A percentile compares a stretch with the other conserved stretches of the same genome.
These are phyloP conservation scores for Aphidoletes aphidimyza DNA, from an alignment of 2,888 invertebrate species.

Conservation along the genomic window DNA sequence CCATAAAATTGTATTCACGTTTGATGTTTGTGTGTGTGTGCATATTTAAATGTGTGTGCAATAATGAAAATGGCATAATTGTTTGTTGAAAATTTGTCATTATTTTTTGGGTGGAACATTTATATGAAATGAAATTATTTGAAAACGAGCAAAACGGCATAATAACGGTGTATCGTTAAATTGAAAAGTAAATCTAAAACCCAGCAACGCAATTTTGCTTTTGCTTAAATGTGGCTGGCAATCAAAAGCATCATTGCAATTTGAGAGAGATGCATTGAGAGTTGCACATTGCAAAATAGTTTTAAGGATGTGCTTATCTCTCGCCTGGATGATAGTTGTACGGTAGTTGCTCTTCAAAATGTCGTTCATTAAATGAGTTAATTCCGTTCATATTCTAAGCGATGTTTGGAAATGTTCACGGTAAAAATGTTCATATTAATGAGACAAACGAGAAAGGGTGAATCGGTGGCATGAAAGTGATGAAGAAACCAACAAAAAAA, in stretches of 20 bases:
- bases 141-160: background rate
- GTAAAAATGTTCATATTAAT: background rate
- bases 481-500: too few relatives aligned
- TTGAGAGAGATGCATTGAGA: background rate
- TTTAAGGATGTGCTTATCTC: conserved; percentile 37
- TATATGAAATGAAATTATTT: conserved; percentile 12
- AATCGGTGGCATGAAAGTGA: too few relatives aligned
- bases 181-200: too few relatives aligned
- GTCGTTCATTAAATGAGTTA: background rate
- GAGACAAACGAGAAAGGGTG: background rate
- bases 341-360: background rate
- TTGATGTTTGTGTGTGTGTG: too few relatives aligned
- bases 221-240: background rate
- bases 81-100: background rate
- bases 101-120: too few relatives aligned
- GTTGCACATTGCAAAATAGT: conserved; percentile 14
- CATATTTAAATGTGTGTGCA: too few relatives aligned
- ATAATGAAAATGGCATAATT: background rate
- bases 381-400: background rate
- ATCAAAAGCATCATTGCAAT: background rate
- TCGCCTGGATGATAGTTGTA: background rate
- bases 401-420: background rate
- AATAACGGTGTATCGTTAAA: background rate
- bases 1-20: too few relatives aligned
- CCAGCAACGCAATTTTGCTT: background rate